These are phyloP conservation scores for Gambusia affinis DNA, from an alignment of 2,113 vertebrate genomes.

Conservation along the genomic window DNA sequence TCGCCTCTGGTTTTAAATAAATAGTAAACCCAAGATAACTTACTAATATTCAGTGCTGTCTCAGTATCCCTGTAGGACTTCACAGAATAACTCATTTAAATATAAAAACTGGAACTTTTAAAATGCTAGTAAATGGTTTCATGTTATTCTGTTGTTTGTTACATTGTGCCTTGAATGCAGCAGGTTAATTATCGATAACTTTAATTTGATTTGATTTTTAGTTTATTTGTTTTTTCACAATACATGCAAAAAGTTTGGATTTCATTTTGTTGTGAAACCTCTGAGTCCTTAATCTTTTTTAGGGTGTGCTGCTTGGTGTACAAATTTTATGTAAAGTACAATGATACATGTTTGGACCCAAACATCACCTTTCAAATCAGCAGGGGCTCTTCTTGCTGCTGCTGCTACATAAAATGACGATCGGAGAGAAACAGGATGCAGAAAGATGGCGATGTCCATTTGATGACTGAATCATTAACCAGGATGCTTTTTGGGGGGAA, in stretches of 20 bases:
- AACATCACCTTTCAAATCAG: constrained; percentile 54
- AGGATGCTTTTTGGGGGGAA: constrained; percentile 1
- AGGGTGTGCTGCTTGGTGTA: background rate
- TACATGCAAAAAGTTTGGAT: too few species aligned
- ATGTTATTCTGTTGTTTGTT: constrained; percentile 24
- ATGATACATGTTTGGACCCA: constrained; percentile 7
- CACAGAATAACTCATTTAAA: too few species aligned
- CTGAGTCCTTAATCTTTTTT: too few species aligned
- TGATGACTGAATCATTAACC: constrained; percentile 40
- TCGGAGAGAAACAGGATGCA: constrained; percentile 41
- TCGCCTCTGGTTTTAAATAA: constrained; percentile 29
- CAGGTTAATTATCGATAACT: too few species aligned
- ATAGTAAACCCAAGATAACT: background rate
- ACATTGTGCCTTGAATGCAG: too few species aligned
- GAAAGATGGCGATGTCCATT: constrained; percentile 43
- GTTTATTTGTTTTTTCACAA: too few species aligned
- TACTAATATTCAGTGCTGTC: too few species aligned
- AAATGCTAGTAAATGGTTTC: constrained; percentile 14
- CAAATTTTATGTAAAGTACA: background rate
- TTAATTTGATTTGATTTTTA: too few species aligned
- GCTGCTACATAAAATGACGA: constrained; percentile 41
- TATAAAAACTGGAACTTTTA: constrained; percentile 12
- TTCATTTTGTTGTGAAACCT: too few species aligned
- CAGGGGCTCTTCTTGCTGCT: constrained; percentile 43
- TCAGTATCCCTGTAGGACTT: too few species aligned